Base-by-base conservation (phyloP, 1,140 invertebrate genomes). In the Drosophila dunni region DNA sequence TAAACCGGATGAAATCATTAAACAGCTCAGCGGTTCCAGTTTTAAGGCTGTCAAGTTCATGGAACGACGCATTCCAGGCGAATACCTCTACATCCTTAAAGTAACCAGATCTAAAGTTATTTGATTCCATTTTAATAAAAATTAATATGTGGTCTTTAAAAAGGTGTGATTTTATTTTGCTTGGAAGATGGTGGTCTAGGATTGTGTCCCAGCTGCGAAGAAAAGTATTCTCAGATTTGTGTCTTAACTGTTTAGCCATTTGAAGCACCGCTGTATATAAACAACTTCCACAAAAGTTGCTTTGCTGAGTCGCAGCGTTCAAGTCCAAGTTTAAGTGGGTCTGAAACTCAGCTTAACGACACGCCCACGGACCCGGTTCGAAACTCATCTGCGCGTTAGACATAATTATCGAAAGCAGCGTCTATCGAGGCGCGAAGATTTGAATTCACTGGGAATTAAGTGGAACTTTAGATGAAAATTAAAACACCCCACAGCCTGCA, bases 1-100 rank as follows among this genome's bases (percentile, higher is more conserved):
- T 93, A 94, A 97, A 92, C 95, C 95, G 56, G 90, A 95, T 64
- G 95, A 97, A 84, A 96, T 98, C 61, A 92, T 94, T 34, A 50
- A 93, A 33, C 93, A 94, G 44, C 94, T 98, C 92, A 72, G 81
- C 29, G 72, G 85, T n/a, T 82, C 94, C 58, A 94, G 94, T 44
- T 96, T 96, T 90, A 90, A 91, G 64, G 95, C 94, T 71, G 85
- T 93, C 42, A 93, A 94, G 64, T 93, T 97, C 62, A 91, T 95
- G 46, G 94, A 95, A 63, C 94, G 97, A 86, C 96, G 94, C 73
- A 93, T 94, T 79, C 91, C 91, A 11, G 93, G 93, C 15, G 93
- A 94, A 89, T 83, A 93, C 91, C 90, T 94, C 54, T 93, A 81
- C 78, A 89, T 94, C 90, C 80, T 93, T 24, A 94, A 93, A 92